Percentiles rank a stretch among this genome's conserved stretches.
Evolutionary conservation across 2,888 invertebrate genomes (phyloP).

Genomic region (Drosophila meridiana): DNA sequence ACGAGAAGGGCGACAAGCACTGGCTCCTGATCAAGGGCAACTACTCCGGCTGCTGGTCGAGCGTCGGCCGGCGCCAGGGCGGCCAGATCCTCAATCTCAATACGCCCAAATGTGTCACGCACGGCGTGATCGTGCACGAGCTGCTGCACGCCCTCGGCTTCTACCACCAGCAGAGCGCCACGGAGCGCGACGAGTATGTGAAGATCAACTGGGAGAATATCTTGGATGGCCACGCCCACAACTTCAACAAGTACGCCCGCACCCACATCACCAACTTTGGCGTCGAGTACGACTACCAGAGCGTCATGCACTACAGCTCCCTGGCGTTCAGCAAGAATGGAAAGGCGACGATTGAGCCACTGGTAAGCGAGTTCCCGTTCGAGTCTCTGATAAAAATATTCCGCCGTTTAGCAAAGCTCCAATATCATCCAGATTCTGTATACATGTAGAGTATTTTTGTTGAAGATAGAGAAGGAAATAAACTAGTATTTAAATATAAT

Average conservation of each 20-base stretch:
- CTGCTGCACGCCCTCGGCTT: conserved; percentile 92
- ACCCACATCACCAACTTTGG: conserved; percentile 88
- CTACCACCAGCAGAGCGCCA: conserved; percentile 93
- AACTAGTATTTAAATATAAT: not conserved
- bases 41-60: conserved; percentile 88
- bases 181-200: conserved; percentile 91
- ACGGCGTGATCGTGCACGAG: conserved; percentile 91
- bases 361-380: conserved; percentile 75
- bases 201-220: conserved; percentile 91
- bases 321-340: conserved; percentile 89
- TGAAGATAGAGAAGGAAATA: conserved; percentile 1
- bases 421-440: not conserved
- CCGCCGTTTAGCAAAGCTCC: not conserved
- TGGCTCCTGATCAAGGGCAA: conserved; percentile 87
- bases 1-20: conserved; percentile 86
- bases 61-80: conserved; percentile 87
- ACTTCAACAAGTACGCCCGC: conserved; percentile 89
- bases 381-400: conserved; percentile 12
- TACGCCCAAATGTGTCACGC: conserved; percentile 86
- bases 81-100: conserved; percentile 87
- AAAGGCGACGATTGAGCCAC: conserved; percentile 88
- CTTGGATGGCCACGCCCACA: conserved; percentile 85
- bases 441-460: not conserved
- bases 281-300: conserved; percentile 89
- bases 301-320: conserved; percentile 90